Evolutionary conservation across 2,888 invertebrate species (phyloP), one percentile per base, ranked within the genome.

Genomic region (Phengaris arion): DNA sequence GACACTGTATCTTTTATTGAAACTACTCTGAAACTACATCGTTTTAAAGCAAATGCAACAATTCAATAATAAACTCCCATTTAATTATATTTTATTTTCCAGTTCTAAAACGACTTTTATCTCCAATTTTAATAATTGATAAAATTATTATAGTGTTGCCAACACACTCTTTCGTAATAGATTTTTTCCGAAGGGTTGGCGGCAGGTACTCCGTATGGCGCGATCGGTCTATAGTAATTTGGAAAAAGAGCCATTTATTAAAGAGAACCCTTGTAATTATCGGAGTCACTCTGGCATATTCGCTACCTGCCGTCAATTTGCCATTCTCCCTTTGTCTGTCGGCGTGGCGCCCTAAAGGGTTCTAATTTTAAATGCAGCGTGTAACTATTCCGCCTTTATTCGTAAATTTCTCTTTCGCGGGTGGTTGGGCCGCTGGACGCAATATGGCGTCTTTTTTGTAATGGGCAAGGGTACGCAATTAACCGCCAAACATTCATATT

Each of bases 261-360:
- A 92, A 92, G 86, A 88, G 86, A 88, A 86, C 90, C 90, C 91
- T 88, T 87, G 88, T 92, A 93, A 93, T 93, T 93, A 93, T 91
- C 86, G 88, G 87, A 87, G 85, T 88, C 87, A 87, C 87, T 91
- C 86, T 87, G 85, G 85, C 87, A 90, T 92, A 92, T 93, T 93
- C 92, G 93, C 93, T 93, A 93, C 93, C 92, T 93, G 93, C 93
- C 87, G 87, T 86, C 91, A 92, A 91, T 93, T 93, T 90, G 93
- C 91, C 90, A 93, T 91, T 92, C 88, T 90, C 87, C 87, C 89
- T 89, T 93, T 93, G 93, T 93, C 89, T 92, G 93, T 85, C 92
- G 91, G 93, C 88, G 92, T 92, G 93, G 93, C 93, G 93, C 93
- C 93, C 93, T 89, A 93, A 93, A 93, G 93, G 93, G 93, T 92